Evolutionary conservation across 1,140 invertebrate species (phyloP).

Genomic region (Drosophila kurseongensis): DNA sequence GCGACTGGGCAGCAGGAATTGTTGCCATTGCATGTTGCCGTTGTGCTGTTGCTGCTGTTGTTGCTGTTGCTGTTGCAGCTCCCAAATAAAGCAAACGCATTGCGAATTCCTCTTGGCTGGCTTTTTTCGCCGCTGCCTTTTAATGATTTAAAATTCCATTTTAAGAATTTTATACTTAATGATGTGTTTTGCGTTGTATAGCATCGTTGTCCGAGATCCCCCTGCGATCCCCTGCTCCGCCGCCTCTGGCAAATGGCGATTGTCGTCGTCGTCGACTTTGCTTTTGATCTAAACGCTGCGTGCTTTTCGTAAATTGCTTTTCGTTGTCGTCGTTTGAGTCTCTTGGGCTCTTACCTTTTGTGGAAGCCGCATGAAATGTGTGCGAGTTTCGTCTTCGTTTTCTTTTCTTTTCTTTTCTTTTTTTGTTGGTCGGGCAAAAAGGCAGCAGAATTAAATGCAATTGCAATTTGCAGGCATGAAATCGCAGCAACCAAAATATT

Average conservation of each 20-base stretch:
- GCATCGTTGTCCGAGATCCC: constrained; percentile 45
- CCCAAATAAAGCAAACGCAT: constrained; percentile 83
- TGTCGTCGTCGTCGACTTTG: constrained; percentile 55
- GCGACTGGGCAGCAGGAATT: constrained; percentile 66
- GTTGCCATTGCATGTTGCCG: constrained; percentile 72
- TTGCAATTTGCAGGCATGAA: constrained; percentile 73
- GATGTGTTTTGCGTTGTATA: constrained; percentile 84
- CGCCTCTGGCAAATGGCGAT: constrained; percentile 60
- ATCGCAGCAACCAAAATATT: constrained; percentile 80
- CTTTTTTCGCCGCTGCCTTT: constrained; percentile 65
- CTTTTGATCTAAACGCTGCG: constrained; percentile 82
- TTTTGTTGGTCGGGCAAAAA: constrained; percentile 31
- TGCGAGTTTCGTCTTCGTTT: constrained; percentile 62
- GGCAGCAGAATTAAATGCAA: constrained; percentile 60
- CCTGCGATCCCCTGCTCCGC: neutral
- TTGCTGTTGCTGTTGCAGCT: constrained; percentile 47
- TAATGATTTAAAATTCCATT: constrained; percentile 85
- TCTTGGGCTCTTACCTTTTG: constrained; percentile 66
- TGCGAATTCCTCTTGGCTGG: constrained; percentile 72
- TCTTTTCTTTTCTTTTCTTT: constrained; percentile 34
- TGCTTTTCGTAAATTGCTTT: constrained; percentile 83
- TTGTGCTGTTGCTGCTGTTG: constrained; percentile 38
- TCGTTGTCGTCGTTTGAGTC: constrained; percentile 68
- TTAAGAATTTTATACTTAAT: constrained; percentile 85
- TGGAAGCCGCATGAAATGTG: constrained; percentile 83